A percentile compares a stretch with the other conserved stretches of the same genome.
Conservation (phyloP, 2,888 invertebrate genomes). For the Eueremaeus valkanovi region DNA sequence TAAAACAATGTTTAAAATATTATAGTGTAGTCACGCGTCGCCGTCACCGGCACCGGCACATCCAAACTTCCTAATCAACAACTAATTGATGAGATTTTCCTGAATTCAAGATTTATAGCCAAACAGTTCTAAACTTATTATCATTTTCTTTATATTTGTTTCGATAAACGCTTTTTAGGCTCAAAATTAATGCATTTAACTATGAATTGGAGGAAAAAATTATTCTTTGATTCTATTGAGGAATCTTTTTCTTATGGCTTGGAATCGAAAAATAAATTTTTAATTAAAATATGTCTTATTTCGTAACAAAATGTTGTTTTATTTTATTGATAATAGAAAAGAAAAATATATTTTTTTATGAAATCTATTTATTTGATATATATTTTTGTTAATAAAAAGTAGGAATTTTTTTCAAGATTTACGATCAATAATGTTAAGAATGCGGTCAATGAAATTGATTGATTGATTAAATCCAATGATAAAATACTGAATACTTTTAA, state of each 20-base stretch:
- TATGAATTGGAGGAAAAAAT: neutral
- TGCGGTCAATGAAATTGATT: constrained; percentile 32
- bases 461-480: constrained; percentile 32
- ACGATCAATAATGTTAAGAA: constrained; percentile 17
- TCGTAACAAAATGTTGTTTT: constrained; percentile 6
- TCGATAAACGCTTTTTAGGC: neutral
- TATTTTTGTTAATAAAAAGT: neutral
- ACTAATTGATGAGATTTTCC: constrained; percentile 28
- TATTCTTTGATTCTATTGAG: neutral
- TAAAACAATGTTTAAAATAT: neutral
- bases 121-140: constrained; percentile 16
- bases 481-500: neutral
- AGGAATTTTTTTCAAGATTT: neutral
- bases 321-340: neutral
- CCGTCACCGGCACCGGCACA: constrained; percentile 1
- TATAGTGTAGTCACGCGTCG: constrained; percentile 19
- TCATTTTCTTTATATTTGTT: neutral
- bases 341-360: too few relatives aligned
- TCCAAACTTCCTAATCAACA: constrained; percentile 18
- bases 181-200: constrained; percentile 9
- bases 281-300: constrained; percentile 16
- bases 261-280: neutral
- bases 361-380: too few relatives aligned
- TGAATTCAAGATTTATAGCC: neutral
- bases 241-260: neutral